Base-by-base conservation (phyloP, 2,888 invertebrate genomes). In the Flexamia atlantica region DNA sequence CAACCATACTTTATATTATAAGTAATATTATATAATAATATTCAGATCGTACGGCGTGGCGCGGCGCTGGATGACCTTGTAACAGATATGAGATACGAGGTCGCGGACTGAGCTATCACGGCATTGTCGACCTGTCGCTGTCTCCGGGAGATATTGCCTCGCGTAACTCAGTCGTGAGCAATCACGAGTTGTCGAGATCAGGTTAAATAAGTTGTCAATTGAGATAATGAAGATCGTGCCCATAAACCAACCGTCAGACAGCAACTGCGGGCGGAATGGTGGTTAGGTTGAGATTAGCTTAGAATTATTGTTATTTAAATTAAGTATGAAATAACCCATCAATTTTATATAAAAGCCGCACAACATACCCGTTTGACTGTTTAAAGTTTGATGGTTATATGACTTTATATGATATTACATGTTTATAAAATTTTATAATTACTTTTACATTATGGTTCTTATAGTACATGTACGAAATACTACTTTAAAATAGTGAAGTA, bases 131-230 rank as follows among this genome's bases (percentile, higher is more conserved):
- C 40, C 70, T 70, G 68, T 28, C 28, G 7, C 68, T 30, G 68
- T 28, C 28, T 20, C 32, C 23, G 1, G 1, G 20, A 40, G 2
- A 36, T 40, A 40, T 36, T n/a, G 40, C 70, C 12, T 4, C 70
- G 40, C 36, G 70, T 40, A 36, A 70, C 30, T 32, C 68, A 10
- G 70, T 70, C 70, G 70, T 70, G 70, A 40, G 32, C 36, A 70
- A 36, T 70, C 70, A 32, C 7, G 12, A 70, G 36, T 14, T 40
- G 70, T 40, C 40, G 14, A 12, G 70, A 40, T 70, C 36, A 40
- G 40, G 40, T 32, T 25, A 36, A 70, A 70, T 70, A 23, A 70
- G 70, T 40, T 40, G 70, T 70, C 70, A 70, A 70, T n/a, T 10
- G 32, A 70, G 40, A 40, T 40, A 36, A 70, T 70, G 40, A n/a